phyloP scores from a whole-genome alignment of 2,888 invertebrate genomes.

The Chamaedrilus cognettii region DNA sequence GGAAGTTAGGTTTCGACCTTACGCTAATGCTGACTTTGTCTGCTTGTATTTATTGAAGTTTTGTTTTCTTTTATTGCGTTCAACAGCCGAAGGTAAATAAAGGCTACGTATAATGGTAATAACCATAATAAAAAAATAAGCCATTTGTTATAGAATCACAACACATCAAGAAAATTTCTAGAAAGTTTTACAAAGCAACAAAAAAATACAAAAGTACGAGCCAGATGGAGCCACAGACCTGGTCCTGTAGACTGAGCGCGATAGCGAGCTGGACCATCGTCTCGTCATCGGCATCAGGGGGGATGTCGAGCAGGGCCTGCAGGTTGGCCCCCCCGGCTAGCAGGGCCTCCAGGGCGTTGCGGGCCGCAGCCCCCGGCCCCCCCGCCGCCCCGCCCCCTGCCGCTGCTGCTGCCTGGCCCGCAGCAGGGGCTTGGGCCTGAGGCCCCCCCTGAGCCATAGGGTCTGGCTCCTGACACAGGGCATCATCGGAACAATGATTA shows the following conservation, averaged over 20 bases:
- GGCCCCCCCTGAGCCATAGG: background rate
- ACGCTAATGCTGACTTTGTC: no score
- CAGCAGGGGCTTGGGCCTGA: background rate
- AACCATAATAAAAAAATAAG: background rate
- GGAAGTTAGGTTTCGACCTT: no score
- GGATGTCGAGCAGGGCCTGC: conserved; percentile 81
- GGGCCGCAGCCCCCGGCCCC: conserved; percentile 13
- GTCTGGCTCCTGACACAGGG: background rate
- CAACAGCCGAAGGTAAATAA: no score
- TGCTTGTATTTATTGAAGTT: no score
- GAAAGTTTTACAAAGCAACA: background rate
- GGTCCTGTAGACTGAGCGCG: conserved; percentile 81
- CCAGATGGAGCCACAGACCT: conserved; percentile 32
- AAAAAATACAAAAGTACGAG: background rate
- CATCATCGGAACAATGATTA: no score
- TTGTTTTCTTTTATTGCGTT: no score
- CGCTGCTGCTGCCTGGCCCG: background rate
- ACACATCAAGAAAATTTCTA: background rate
- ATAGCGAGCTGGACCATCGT: conserved; percentile 96
- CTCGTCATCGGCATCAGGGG: conserved; percentile 95
- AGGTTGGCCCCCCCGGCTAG: conserved; percentile 63
- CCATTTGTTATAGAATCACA: background rate
- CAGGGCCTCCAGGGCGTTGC: conserved; percentile 60
- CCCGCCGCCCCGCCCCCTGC: background rate
- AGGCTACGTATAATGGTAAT: no score